phyloP scores from a whole-genome alignment of 2,113 vertebrate species.

The Pterocles gutturalis region DNA sequence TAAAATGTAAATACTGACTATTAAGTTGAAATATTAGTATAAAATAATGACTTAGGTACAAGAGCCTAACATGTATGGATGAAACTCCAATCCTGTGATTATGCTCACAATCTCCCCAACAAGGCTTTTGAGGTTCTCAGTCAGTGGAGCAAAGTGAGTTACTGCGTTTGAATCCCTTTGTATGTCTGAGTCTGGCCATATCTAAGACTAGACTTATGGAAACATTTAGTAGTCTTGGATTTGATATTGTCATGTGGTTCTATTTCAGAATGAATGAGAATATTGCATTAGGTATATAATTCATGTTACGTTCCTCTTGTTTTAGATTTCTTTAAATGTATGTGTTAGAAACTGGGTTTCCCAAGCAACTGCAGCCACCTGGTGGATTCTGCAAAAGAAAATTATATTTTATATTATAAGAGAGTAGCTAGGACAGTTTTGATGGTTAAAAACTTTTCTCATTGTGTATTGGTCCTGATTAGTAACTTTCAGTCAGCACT shows the following conservation, averaged over 20 bases:
- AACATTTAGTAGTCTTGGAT: background rate
- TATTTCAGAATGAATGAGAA: background rate
- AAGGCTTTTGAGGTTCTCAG: background rate
- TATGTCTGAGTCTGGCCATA: background rate
- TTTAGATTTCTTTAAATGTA: background rate
- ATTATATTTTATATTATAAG: background rate
- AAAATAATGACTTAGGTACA: background rate
- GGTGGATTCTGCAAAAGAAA: constrained; percentile 21
- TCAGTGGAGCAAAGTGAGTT: background rate
- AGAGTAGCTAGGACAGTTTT: background rate
- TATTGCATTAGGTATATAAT: background rate
- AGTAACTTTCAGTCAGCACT: background rate
- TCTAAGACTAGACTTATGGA: background rate
- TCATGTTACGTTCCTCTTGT: background rate
- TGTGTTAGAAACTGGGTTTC: background rate
- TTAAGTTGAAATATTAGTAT: background rate
- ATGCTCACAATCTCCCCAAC: background rate
- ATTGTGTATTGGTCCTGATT: background rate
- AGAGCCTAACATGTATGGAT: background rate
- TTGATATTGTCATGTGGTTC: background rate
- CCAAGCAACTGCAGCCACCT: constrained; percentile 36
- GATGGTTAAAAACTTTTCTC: background rate
- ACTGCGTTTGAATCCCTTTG: background rate
- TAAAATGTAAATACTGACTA: background rate
- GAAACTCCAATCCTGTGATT: background rate